A percentile compares a stretch with the other conserved stretches of the same genome.
Evolutionary conservation across 2,888 invertebrate species (phyloP).

Genomic region (Drosophila aldrichi): DNA sequence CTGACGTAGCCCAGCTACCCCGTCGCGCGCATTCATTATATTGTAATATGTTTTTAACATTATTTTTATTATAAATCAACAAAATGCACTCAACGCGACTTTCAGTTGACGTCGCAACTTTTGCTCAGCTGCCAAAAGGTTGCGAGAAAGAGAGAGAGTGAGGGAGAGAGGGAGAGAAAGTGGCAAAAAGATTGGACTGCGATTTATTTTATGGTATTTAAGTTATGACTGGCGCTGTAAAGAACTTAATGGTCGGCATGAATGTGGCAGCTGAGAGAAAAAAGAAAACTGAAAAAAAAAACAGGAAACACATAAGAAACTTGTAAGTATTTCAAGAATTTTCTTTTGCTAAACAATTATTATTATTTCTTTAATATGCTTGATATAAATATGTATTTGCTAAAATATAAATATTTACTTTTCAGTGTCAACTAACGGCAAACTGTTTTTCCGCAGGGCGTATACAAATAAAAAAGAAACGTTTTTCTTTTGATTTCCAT

Average conservation of each 20-base stretch:
- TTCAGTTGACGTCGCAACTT: slow-evolving; percentile 49
- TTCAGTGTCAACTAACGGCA: slow-evolving; percentile 4
- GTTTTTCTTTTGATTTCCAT: slow-evolving; percentile 33
- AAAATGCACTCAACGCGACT: slow-evolving; percentile 79
- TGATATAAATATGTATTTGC: neutral
- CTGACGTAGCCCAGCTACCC: slow-evolving; percentile 40
- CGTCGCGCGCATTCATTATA: slow-evolving; percentile 76
- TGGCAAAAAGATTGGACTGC: slow-evolving; percentile 40
- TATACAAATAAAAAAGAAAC: slow-evolving; percentile 9
- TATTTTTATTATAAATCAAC: slow-evolving; percentile 83
- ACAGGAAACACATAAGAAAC: neutral
- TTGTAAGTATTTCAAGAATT: neutral
- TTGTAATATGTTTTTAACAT: slow-evolving; percentile 80
- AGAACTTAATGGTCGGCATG: slow-evolving; percentile 25
- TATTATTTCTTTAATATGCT: neutral
- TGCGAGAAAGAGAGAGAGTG: neutral
- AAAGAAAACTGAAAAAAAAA: neutral
- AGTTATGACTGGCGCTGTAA: slow-evolving; percentile 50
- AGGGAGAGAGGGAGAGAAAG: neutral
- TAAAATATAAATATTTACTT: neutral
- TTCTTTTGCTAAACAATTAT: neutral
- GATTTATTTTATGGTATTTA: slow-evolving; percentile 52
- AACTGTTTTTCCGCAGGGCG: slow-evolving; percentile 1
- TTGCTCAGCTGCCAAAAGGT: slow-evolving; percentile 17
- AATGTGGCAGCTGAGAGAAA: slow-evolving; percentile 1